Evolutionary conservation across 2,797 vertebrate species (phyloP).

Genomic region (Varecia variegata): DNA sequence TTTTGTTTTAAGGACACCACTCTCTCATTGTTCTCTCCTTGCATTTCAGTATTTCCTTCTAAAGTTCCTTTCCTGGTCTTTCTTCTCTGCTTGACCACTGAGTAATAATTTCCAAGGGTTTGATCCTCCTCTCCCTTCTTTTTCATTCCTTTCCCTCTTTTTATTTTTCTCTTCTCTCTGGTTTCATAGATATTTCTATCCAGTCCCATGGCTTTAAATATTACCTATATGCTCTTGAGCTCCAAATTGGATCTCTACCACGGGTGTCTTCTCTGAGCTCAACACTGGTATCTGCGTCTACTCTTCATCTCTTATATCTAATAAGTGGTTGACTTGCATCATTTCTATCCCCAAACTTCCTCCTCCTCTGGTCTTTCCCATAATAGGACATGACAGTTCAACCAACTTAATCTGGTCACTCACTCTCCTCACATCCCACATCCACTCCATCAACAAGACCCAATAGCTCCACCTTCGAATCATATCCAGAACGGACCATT

Average conservation of each 20-base stretch:
- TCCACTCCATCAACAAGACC: neutral
- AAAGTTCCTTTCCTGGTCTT: neutral
- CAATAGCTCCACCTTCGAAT: neutral
- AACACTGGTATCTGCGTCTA: neutral
- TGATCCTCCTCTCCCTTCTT: neutral
- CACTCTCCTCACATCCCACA: neutral
- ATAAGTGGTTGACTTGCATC: neutral
- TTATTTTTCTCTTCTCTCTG: neutral
- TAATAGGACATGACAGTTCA: neutral
- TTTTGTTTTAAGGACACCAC: neutral
- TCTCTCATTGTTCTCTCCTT: neutral
- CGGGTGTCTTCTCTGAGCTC: neutral
- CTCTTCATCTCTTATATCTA: neutral
- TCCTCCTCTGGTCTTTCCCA: neutral
- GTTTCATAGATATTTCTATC: neutral
- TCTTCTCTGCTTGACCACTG: neutral
- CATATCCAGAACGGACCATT: neutral
- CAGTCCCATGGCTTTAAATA: neutral
- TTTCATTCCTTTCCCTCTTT: rapidly evolving
- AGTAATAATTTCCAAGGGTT: neutral
- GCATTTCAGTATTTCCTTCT: neutral
- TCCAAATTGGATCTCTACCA: neutral
- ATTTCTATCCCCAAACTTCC: neutral
- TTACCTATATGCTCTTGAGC: neutral
- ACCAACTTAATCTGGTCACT: neutral